Conservation (phyloP, 2,888 invertebrate species). For the Oscheius sp. region DNA sequence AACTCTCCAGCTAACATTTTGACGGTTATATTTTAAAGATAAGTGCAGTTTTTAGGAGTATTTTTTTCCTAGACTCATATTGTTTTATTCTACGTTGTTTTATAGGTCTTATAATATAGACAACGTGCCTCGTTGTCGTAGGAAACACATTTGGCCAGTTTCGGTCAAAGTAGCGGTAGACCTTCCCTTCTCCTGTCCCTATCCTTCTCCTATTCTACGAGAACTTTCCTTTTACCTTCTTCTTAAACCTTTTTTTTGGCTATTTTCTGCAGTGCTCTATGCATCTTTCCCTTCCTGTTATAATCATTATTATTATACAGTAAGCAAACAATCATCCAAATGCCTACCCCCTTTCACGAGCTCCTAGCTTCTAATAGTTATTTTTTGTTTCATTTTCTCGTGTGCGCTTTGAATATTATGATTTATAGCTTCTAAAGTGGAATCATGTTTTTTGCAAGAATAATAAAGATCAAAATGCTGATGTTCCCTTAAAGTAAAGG, state of each 20-base stretch:
- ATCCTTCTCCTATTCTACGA: conserved; percentile 3
- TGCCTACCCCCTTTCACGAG: conserved; percentile 33
- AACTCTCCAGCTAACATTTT: conserved; percentile 28
- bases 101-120: conserved; percentile 6
- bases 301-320: not conserved
- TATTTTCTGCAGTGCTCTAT: conserved; percentile 29
- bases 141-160: conserved; percentile 28
- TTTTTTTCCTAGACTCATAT: conserved; percentile 5
- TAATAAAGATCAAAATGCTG: conserved; percentile 32
- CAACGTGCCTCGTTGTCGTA: conserved; percentile 31
- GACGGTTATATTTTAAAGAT: conserved; percentile 30
- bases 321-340: conserved; percentile 33
- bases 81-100: conserved; percentile 17
- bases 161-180: not conserved
- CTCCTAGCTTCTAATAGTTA: conserved; percentile 29
- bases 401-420: conserved; percentile 20
- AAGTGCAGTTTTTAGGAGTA: conserved; percentile 30
- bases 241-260: too few relatives aligned
- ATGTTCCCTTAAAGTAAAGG: conserved; percentile 1
- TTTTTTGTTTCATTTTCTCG: not conserved
- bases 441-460: conserved; percentile 4
- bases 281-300: conserved; percentile 25
- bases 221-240: conserved; percentile 11
- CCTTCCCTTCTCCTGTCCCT: conserved; percentile 5
- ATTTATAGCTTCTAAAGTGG: conserved; percentile 32